phyloP scores from a whole-genome alignment of 2,888 invertebrate genomes.

The Acanthopleura granulata region DNA sequence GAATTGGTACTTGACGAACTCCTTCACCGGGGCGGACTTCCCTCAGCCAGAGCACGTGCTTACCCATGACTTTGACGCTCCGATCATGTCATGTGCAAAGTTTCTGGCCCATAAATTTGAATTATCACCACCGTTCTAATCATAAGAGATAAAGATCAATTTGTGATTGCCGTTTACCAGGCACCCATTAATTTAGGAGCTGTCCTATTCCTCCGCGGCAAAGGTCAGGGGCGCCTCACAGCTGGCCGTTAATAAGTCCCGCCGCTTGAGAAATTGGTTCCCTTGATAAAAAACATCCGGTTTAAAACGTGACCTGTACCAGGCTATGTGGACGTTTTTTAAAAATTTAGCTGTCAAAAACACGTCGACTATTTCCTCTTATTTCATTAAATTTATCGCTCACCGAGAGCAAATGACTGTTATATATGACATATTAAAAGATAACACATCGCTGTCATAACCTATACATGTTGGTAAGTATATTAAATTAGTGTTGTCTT shows the following conservation, averaged over 20 bases:
- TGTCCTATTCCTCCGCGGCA: background rate
- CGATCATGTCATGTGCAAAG: background rate
- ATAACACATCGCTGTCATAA: too few species aligned
- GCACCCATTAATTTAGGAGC: background rate
- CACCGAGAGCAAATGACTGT: too few species aligned
- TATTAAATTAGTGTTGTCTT: too few species aligned
- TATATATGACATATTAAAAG: too few species aligned
- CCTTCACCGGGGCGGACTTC: background rate
- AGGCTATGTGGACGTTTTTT: background rate
- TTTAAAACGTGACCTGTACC: background rate
- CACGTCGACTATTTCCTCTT: too few species aligned
- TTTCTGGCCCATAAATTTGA: background rate
- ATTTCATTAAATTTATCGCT: too few species aligned
- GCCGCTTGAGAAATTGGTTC: background rate
- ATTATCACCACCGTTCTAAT: background rate
- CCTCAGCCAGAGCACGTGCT: background rate
- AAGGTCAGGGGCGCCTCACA: background rate
- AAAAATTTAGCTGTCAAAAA: too few species aligned
- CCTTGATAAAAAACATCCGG: conserved; percentile 10
- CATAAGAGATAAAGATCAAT: background rate
- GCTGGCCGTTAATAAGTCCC: background rate
- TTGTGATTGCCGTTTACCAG: background rate
- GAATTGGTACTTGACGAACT: too few species aligned
- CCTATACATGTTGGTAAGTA: too few species aligned
- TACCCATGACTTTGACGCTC: background rate